Evolutionary conservation across 1,140 invertebrate species (phyloP).

Genomic region (Megathymus violae): DNA sequence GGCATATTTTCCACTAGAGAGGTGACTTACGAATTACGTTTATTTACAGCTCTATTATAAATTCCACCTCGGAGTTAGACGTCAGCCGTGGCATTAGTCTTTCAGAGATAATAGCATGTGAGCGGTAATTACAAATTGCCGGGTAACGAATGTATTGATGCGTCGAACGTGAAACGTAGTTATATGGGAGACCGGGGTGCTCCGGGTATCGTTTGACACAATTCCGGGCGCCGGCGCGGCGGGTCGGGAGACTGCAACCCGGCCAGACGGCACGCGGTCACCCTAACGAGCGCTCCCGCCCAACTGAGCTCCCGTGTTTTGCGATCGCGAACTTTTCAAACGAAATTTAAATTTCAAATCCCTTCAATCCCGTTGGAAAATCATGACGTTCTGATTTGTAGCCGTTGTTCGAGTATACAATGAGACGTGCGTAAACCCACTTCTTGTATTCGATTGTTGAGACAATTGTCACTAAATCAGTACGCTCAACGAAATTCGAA

Average conservation of each 20-base stretch:
- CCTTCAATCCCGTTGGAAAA: conserved; percentile 36
- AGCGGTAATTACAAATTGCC: conserved; percentile 50
- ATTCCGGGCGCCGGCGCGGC: conserved; percentile 80
- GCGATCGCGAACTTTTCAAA: conserved; percentile 43
- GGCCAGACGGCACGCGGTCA: conserved; percentile 77
- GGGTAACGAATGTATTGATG: conserved; percentile 72
- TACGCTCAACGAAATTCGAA: conserved; percentile 53
- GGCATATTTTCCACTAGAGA: conserved; percentile 1
- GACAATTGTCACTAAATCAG: conserved; percentile 52
- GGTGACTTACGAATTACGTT: conserved; percentile 17
- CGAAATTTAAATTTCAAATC: conserved; percentile 48
- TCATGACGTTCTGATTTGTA: conserved; percentile 37
- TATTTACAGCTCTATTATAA: conserved; percentile 12
- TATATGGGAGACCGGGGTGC: conserved; percentile 68
- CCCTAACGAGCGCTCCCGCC: conserved; percentile 60
- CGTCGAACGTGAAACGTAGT: conserved; percentile 57
- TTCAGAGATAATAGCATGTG: conserved; percentile 34
- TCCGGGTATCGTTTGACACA: conserved; percentile 74
- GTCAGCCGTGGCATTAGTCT: conserved; percentile 30
- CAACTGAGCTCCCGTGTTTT: conserved; percentile 43
- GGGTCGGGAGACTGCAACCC: conserved; percentile 67
- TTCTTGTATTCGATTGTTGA: conserved; percentile 54
- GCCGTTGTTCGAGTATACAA: conserved; percentile 60
- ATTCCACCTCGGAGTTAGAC: conserved; percentile 7
- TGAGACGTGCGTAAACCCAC: conserved; percentile 60